Evolutionary conservation across 2,888 invertebrate genomes (phyloP).

Genomic region (Ormia ochracea): DNA sequence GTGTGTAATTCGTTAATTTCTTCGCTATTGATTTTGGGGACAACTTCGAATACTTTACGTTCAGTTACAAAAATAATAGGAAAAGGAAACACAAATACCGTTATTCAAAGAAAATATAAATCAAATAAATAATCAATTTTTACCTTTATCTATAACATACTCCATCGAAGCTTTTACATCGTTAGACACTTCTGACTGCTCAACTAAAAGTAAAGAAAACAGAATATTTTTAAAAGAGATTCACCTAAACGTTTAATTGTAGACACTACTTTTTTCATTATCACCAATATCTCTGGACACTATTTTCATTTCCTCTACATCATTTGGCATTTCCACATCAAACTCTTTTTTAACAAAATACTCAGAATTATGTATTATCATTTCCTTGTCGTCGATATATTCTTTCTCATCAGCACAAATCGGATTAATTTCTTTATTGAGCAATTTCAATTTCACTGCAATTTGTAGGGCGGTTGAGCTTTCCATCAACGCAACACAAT

Average conservation of each 20-base stretch:
- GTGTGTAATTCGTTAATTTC: conserved; percentile 59
- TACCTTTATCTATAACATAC: no score
- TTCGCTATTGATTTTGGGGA: conserved; percentile 51
- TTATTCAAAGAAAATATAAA: no score
- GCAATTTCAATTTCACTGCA: conserved; percentile 64
- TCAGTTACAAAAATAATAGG: no score
- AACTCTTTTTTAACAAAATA: conserved; percentile 17
- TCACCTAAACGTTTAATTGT: not conserved
- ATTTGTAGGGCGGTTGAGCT: conserved; percentile 66
- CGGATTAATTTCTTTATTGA: conserved; percentile 56
- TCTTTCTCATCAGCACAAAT: conserved; percentile 24
- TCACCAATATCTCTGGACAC: not conserved
- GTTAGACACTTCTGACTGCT: no score
- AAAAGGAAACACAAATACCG: no score
- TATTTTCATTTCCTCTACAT: not conserved
- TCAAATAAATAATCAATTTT: no score
- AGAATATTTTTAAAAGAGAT: not conserved
- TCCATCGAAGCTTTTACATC: no score
- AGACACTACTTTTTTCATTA: not conserved
- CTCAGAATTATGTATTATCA: conserved; percentile 34
- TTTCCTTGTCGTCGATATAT: conserved; percentile 35
- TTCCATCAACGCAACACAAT: conserved; percentile 65
- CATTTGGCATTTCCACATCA: not conserved
- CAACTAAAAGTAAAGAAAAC: not conserved
- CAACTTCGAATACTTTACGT: no score